Conservation (phyloP, 2,797 vertebrate genomes). For the Pseudochaenichthys georgianus region DNA sequence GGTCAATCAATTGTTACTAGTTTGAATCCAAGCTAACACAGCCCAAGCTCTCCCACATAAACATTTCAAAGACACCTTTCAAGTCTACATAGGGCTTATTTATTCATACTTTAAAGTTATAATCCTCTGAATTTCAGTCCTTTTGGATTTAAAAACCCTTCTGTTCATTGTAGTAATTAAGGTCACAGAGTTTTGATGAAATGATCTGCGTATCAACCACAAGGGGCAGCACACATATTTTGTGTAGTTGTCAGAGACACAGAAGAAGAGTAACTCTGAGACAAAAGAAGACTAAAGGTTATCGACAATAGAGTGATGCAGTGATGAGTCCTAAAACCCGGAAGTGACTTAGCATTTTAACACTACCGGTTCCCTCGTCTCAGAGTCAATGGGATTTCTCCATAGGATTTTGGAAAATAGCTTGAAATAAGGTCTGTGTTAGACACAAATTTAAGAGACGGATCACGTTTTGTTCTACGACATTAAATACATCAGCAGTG, state of each 20-base stretch:
- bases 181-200: not conserved
- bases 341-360: too few species aligned
- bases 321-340: too few species aligned
- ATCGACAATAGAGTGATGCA: too few species aligned
- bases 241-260: not conserved
- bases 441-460: too few species aligned
- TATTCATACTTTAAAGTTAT: not conserved
- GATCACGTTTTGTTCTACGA: too few species aligned
- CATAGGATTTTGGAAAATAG: too few species aligned
- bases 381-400: too few species aligned
- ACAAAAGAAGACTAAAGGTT: too few species aligned
- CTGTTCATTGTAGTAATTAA: not conserved
- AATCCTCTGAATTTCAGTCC: not conserved
- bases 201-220: not conserved
- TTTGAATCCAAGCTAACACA: constrained; percentile 18
- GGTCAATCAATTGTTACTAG: constrained; percentile 30
- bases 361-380: too few species aligned
- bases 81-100: constrained; percentile 11
- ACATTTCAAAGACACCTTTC: constrained; percentile 26
- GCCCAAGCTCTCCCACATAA: not conserved
- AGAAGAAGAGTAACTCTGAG: too few species aligned
- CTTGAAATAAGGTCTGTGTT: too few species aligned
- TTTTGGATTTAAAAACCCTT: not conserved
- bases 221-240: not conserved
- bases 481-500: too few species aligned